phyloP scores from a whole-genome alignment of 2,113 vertebrate genomes.

The Corythornis vintsioides region DNA sequence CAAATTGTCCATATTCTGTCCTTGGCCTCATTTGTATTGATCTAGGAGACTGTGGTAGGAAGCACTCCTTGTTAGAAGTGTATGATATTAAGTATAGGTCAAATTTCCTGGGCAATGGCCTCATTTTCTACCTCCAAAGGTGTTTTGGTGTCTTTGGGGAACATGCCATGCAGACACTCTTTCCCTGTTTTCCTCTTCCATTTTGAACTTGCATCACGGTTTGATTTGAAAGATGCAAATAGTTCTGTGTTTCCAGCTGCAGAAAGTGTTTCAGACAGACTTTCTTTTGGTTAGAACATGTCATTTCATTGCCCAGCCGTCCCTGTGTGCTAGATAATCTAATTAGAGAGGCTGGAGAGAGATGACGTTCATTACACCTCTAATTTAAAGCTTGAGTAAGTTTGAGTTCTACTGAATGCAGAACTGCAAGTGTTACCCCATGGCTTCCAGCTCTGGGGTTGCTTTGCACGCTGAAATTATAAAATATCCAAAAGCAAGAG shows the following conservation, averaged over 20 bases:
- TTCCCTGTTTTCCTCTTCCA: neutral
- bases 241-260: neutral
- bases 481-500: neutral
- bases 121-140: neutral
- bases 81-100: neutral
- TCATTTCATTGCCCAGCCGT: neutral
- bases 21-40: neutral
- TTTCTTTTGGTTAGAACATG: neutral
- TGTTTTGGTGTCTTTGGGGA: neutral
- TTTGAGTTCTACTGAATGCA: slow-evolving; percentile 34
- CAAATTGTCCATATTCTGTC: neutral
- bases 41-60: neutral
- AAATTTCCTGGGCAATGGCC: neutral
- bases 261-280: neutral
- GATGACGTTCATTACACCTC: slow-evolving; percentile 5
- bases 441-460: neutral
- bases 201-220: neutral
- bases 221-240: neutral
- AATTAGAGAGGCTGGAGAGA: neutral
- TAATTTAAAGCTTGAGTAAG: slow-evolving; percentile 50
- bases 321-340: neutral
- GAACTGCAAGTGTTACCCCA: neutral
- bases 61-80: neutral
- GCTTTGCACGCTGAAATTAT: neutral
- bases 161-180: neutral